Evolutionary conservation across 2,113 vertebrate genomes (phyloP), one percentile per base, ranked within the genome.

Genomic region (Hippocampus abdominalis): DNA sequence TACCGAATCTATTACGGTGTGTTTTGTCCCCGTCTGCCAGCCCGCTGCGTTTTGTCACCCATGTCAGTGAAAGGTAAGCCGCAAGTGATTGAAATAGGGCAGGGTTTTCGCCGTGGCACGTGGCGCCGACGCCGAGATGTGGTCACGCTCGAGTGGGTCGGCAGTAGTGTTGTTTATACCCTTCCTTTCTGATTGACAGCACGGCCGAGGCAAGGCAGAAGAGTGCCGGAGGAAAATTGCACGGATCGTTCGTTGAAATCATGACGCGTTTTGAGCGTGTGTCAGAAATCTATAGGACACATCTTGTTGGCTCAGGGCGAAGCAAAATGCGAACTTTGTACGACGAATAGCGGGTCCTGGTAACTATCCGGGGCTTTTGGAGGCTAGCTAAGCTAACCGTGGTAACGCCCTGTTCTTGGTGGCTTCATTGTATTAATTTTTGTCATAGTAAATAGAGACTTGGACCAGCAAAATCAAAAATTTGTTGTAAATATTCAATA

Each of bases 11-110:
- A 76, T 79, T 72, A 79, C 10, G 18, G 25, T 63, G 49, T 15
- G 53, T 71, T 71, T 79, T 79, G 79, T 71, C 71, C 70, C 68
- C 66, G 69, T 39, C 68, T 48, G 62, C 68, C 32, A 63, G 65
- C 60, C 61, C 57, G 27, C 75, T 57, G 68, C 68, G 67, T 78
- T 77, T 75, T 75, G 63, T 75, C 75, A 73, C 48, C 72, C 65
- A 66, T 67, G 51, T 78, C 72, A 64, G 69, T 67, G 61, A 60
- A 60, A 44, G 48, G 56, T 70, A 51, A 71, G 72, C 63, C 13
- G 44, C 39, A 15, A 16, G 75, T 68, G 66, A 73, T 75, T 66
- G 66, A 70, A 77, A 80, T 65, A 49, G 64, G 68, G 73, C 54
- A 66, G 18, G 71, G 62, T 64, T 80, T 72, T 75, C 18, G 39